Evolutionary conservation across 2,888 invertebrate genomes (phyloP), one percentile per base, ranked within the genome.

Genomic region (Tethea ocularis): DNA sequence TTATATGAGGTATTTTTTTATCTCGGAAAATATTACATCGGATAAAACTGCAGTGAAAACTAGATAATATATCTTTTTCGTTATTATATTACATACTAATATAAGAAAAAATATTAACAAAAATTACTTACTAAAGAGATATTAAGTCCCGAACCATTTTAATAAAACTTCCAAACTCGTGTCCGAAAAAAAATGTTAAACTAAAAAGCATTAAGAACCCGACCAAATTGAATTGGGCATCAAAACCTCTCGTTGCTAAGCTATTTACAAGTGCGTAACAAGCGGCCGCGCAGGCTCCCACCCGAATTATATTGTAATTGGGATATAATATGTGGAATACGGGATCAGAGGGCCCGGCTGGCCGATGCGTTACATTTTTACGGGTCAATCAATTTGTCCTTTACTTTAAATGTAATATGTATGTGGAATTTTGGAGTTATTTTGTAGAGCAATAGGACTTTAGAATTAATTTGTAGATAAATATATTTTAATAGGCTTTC

Each of bases 261-360:
- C 87, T 87, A 88, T 89, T 88, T 88, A 85, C 78, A 80, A 86
- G 81, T 86, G 82, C 84, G 79, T 84, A 85, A 84, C 85, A 86
- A 87, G 87, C 80, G 84, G 82, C 75, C 80, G 79, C 74, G 73
- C 72, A 68, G 75, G 68, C 64, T 74, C 78, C 76, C 79, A 75
- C 69, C 74, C 80, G 80, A 84, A 84, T 83, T 83, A 87, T 86
- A 88, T 89, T 85, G 87, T 89, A 89, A 89, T 89, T 88, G 88
- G 87, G 83, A 78, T 83, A 83, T 84, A 85, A 87, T 86, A 89
- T 86, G 81, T 80, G 82, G 82, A 85, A 83, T 83, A 83, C 76
- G 78, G 80, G 82, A 85, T 83, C 83, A 77, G 69, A 75, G 75
- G 75, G 72, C 76, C 77, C 69, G 70, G 69, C 67, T 69, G 69